These are phyloP conservation scores for Nipponacmea schrenckii DNA, from an alignment of 2,888 invertebrate genomes.

Conservation along the genomic window DNA sequence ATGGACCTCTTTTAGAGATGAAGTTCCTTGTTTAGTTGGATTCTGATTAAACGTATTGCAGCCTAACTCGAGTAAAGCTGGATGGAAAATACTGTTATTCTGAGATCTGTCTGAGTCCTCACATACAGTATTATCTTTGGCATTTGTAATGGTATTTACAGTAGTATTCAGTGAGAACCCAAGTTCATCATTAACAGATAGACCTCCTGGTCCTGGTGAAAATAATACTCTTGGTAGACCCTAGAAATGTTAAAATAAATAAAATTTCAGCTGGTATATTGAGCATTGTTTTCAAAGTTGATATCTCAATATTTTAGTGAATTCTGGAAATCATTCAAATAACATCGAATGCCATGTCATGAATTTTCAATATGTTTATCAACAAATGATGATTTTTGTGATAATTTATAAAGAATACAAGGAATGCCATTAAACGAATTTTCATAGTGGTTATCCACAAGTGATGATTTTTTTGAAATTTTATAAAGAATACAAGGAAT, in stretches of 20 bases:
- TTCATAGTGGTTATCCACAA: too few species aligned
- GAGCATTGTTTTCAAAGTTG: too few species aligned
- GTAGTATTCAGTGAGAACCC: conserved; percentile 11
- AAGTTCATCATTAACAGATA: conserved; percentile 11
- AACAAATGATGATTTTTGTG: too few species aligned
- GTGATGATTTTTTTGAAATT: too few species aligned
- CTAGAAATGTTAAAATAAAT: conserved; percentile 25
- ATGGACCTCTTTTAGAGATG: neutral
- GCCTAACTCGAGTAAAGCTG: neutral
- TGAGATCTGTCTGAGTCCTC: neutral
- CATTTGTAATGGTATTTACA: neutral
- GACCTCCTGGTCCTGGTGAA: conserved; percentile 33
- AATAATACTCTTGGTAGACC: conserved; percentile 42
- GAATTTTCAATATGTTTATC: too few species aligned
- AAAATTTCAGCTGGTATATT: too few species aligned
- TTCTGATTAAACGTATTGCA: neutral
- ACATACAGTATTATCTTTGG: neutral
- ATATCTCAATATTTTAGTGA: too few species aligned
- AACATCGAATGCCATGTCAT: too few species aligned
- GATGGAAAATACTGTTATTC: neutral
- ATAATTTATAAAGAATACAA: too few species aligned
- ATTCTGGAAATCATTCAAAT: too few species aligned
- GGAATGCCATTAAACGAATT: too few species aligned
- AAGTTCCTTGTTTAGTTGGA: neutral
- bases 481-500: too few species aligned